Base-by-base conservation (phyloP, 2,113 vertebrate genomes). In the Gymnogyps californianus region DNA sequence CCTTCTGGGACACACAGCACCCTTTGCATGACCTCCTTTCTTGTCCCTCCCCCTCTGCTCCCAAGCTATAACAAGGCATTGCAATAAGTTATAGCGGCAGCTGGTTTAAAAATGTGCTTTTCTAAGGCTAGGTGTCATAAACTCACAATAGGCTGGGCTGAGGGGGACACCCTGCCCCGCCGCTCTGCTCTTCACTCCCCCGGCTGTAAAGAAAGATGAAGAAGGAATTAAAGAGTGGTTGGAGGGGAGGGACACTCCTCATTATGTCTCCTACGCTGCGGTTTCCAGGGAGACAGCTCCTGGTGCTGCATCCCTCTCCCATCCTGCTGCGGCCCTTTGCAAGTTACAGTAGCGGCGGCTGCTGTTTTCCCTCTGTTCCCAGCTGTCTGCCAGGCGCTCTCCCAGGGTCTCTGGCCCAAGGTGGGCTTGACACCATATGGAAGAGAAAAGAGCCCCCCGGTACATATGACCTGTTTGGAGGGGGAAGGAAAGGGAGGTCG, bases 311-410 rank as follows among this genome's bases (percentile, higher is more conserved):
- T 87, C 82, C 96, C 93, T 96, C 87, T 94, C 94, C 91, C 83
- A 7, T 92, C 94, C 97, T 11, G 93, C 95, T 93, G 96, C 4
- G 96, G 84, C 78, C 31, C 94, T 96, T 84, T 80, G 97, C 97
- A 96, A 95, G 92, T 31, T 18, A 92, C 96, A 77, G 96, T 81
- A 96, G 96, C 38, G 59, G 52, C n/a, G 75, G 97, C 97, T 89
- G 95, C 97, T 97, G 96, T 89, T 95, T 82, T 51, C 83, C 95
- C 90, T 93, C 83, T 97, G 98, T 97, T 98, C 98, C 98, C 99
- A 99, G 98, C 98, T 99, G 98, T 98, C 94, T 96, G 98, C 97
- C 98, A 98, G 98, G 95, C 96, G 95, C 93, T 94, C 81, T 59
- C 87, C 96, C 88, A 40, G 97, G 96, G 93, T 75, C 87, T 95